Evolutionary conservation across 2,888 invertebrate species (phyloP), one percentile per base, ranked within the genome.

Genomic region (Celastrina argiolus): DNA sequence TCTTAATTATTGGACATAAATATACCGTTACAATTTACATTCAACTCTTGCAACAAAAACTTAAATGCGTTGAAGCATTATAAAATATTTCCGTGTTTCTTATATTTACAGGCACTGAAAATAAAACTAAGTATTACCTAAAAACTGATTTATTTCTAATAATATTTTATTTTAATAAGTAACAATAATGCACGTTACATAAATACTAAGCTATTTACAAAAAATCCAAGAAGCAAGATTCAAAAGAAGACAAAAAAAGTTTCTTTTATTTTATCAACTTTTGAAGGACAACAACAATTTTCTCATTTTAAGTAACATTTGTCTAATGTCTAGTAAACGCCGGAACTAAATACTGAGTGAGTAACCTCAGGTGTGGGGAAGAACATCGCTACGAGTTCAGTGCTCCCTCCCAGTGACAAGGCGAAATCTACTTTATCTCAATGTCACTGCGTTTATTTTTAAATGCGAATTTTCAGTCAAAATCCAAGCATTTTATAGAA

Each of bases 281-380:
- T 2, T 58, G 16, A 51, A 12, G 22, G 31, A 28, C 58, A 58
- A 31, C 2, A 31, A 31, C 4, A 58, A 7, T 31, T 59, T 39
- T 22, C 39, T 36, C 61, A 36, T 18, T 61, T 39, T 12, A 61
- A 58, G 61, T 18, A 61, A 61, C 34, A 61, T 39, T 82, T 81
- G 81, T 82, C 73, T 72, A 74, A 81, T 81, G 81, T 82, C 73
- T 72, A 74, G 82, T 82, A 84, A 83, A 82, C 79, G 81, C 79
- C 76, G 79, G 81, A 86, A 83, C 82, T 85, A 88, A 88, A 86
- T 81, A 79, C 73, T 81, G 81, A 84, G 86, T 82, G 83, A 85
- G 84, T 84, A 85, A 85, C 82, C 82, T 82, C 85, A 89, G 88
- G 88, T 87, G 87, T 82, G 80, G 84, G 82, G 79, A 82, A 81